phyloP scores from a whole-genome alignment of 2,113 vertebrate species.

The Fulica atra region DNA sequence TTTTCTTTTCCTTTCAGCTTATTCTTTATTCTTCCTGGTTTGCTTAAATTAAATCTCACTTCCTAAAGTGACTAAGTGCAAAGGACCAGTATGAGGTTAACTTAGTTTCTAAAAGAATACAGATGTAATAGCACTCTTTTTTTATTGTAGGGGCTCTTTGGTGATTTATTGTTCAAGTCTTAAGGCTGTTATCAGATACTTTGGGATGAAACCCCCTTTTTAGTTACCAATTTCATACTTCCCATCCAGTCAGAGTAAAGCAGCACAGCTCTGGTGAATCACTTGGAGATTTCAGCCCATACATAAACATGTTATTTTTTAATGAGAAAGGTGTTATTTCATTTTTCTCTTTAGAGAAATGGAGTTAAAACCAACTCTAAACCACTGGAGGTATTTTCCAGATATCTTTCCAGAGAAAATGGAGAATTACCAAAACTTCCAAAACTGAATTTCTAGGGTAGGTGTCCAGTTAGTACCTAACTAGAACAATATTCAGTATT shows the following conservation, averaged over 20 bases:
- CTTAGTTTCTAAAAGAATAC: neutral
- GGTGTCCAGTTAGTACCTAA: neutral
- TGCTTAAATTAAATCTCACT: neutral
- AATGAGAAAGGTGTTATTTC: neutral
- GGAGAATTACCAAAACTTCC: neutral
- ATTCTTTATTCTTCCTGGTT: neutral
- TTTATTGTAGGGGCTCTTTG: neutral
- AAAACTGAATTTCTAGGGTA: neutral
- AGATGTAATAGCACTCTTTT: neutral
- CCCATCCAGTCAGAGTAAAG: neutral
- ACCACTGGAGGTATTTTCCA: neutral
- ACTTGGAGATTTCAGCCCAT: neutral
- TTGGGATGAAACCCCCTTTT: neutral
- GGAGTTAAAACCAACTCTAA: neutral
- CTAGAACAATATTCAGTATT: neutral
- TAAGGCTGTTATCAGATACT: neutral
- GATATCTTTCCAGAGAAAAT: neutral
- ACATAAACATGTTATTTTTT: neutral
- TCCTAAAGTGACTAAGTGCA: neutral
- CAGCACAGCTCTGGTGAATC: neutral
- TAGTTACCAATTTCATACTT: neutral
- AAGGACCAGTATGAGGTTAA: neutral
- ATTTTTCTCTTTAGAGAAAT: neutral
- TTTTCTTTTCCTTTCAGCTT: neutral
- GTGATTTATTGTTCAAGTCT: neutral